A percentile compares a stretch with the other conserved stretches of the same genome.
phyloP scores from a whole-genome alignment of 2,888 invertebrate genomes.

The Corbicula japonica region DNA sequence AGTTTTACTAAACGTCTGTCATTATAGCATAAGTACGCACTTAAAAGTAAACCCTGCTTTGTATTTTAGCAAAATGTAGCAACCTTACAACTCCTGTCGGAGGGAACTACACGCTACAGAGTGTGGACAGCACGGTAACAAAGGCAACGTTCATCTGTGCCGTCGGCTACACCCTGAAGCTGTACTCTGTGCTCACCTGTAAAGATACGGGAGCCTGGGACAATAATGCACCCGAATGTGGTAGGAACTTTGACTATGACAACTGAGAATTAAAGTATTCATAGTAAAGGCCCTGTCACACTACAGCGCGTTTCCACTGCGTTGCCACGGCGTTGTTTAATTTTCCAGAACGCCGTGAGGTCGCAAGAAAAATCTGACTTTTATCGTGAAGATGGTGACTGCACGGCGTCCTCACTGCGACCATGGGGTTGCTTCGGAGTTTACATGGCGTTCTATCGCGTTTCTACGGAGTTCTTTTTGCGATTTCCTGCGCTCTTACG shows the following conservation, averaged over 20 bases:
- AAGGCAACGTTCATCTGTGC: slow-evolving; percentile 36
- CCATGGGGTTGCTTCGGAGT: background rate
- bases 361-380: too few relatives aligned
- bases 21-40: too few relatives aligned
- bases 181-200: slow-evolving; percentile 27
- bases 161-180: slow-evolving; percentile 38
- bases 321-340: background rate
- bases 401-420: background rate
- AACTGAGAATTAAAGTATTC: background rate
- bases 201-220: slow-evolving; percentile 43
- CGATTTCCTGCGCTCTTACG: too few relatives aligned
- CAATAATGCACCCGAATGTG: slow-evolving; percentile 32
- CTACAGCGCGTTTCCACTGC: background rate
- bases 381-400: too few relatives aligned
- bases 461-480: too few relatives aligned
- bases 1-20: background rate
- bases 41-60: background rate
- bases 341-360: too few relatives aligned
- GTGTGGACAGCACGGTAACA: slow-evolving; percentile 22
- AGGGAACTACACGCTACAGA: slow-evolving; percentile 21
- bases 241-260: slow-evolving; percentile 14
- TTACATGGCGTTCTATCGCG: too few relatives aligned
- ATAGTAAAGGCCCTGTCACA: background rate
- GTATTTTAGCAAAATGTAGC: slow-evolving; percentile 26
- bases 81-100: slow-evolving; percentile 21